A percentile compares a stretch with the other conserved stretches of the same genome.
Evolutionary conservation across 2,113 vertebrate genomes (phyloP).

Genomic region (Strigops habroptila): DNA sequence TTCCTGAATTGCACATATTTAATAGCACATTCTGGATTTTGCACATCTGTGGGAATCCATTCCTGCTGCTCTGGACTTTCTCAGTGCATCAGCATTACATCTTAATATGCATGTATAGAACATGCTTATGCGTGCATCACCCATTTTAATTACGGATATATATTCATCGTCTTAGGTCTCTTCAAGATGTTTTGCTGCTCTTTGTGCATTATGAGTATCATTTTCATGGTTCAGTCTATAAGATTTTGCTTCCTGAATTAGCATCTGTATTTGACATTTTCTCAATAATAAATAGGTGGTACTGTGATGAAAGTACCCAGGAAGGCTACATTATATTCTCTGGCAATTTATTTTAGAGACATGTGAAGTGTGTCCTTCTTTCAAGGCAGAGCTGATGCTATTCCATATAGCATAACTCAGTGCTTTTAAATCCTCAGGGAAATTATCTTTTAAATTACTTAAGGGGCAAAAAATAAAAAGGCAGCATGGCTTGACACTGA

Average conservation of each 20-base stretch:
- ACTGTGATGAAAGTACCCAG: slow-evolving; percentile 18
- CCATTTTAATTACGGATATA: background rate
- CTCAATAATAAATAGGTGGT: slow-evolving; percentile 21
- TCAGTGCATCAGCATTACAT: rapidly evolving
- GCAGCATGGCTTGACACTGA: slow-evolving; percentile 63
- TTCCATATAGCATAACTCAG: slow-evolving; percentile 47
- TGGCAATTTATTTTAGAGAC: slow-evolving; percentile 65
- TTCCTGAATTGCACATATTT: background rate
- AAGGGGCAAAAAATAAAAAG: slow-evolving; percentile 45
- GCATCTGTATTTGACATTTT: slow-evolving; percentile 24
- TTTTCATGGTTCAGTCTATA: background rate
- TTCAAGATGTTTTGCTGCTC: background rate
- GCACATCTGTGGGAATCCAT: background rate
- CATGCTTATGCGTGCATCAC: background rate
- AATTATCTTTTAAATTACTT: slow-evolving; percentile 81
- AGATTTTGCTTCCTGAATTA: slow-evolving; percentile 31
- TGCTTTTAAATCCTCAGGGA: slow-evolving; percentile 72
- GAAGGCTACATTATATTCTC: slow-evolving; percentile 14
- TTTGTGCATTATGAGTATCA: background rate
- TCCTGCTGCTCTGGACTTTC: background rate
- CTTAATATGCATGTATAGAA: background rate
- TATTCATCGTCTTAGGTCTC: background rate
- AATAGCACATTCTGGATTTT: background rate
- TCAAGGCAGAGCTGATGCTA: slow-evolving; percentile 47
- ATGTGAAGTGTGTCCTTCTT: slow-evolving; percentile 70